Evolutionary conservation across 2,113 vertebrate species (phyloP).

Genomic region (Heliornis fulica): DNA sequence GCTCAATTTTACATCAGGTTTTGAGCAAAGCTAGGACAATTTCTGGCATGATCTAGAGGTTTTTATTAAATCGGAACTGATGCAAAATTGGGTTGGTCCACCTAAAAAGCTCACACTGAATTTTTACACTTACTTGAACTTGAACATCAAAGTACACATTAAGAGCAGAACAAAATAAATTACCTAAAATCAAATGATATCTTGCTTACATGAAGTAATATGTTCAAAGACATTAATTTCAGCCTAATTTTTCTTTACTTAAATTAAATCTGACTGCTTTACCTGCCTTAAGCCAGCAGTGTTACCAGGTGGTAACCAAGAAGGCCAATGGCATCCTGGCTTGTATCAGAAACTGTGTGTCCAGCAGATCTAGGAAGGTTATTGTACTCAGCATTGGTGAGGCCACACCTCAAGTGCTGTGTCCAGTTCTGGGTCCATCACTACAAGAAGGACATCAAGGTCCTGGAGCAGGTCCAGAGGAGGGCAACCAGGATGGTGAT

Average conservation of each 20-base stretch:
- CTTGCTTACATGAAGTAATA: not conserved
- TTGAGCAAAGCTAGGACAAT: not conserved
- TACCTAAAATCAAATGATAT: not conserved
- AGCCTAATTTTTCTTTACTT: not conserved
- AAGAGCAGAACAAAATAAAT: not conserved
- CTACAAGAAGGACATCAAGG: too few relatives aligned
- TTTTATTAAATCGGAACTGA: not conserved
- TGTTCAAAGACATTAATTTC: not conserved
- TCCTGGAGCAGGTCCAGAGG: too few relatives aligned
- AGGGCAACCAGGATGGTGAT: too few relatives aligned
- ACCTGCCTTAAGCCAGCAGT: too few relatives aligned
- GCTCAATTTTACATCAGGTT: not conserved
- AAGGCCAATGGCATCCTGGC: too few relatives aligned
- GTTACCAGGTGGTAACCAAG: too few relatives aligned
- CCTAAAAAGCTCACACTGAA: not conserved
- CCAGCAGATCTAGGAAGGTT: too few relatives aligned
- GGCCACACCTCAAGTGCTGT: too few relatives aligned
- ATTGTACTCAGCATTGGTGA: too few relatives aligned
- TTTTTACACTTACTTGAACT: constrained; percentile 36
- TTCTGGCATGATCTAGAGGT: not conserved
- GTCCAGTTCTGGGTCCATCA: too few relatives aligned
- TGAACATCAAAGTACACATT: constrained; percentile 27
- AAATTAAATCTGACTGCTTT: not conserved
- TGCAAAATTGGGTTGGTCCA: not conserved
- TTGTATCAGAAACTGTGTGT: too few relatives aligned